Evolutionary conservation across 2,888 invertebrate species (phyloP), one percentile per base, ranked within the genome.

Genomic region (Monochamus alternatus): DNA sequence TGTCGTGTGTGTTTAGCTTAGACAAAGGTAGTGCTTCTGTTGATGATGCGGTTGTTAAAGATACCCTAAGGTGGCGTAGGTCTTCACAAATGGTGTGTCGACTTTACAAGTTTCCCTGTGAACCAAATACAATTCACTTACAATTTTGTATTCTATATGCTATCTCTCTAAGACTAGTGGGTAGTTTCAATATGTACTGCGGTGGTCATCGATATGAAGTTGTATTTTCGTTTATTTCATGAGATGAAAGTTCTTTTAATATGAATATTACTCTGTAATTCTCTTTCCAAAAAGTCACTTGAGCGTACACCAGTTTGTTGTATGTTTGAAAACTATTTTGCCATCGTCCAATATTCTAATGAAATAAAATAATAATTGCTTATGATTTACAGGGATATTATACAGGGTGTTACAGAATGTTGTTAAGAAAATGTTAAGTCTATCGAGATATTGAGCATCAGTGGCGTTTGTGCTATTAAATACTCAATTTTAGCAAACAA

Each of bases 41-140:
- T 75, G 63, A 65, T 64, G 71, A 66, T 70, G 66, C 52, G 47
- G 66, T 74, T 91, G 91, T 94, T 95, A 97, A 91, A 97, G 94
- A 90, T 97, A 97, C 90, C 97, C 97, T 90, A 97, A 93, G 85
- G 96, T 97, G 89, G 96, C 95, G 90, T 97, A 97, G 88, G 96
- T 97, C 93, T 97, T 97, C 90, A 96, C 96, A 92, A 96, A 97
- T 88, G 96, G 95, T 89, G 94, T 93, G 90, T 96, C 96, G 91
- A 94, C 94, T 90, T 94, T 94, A 91, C 95, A 95, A 89, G 93
- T 93, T 90, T 94, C 95, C 91, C 96, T 96, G 93, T 85, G 92
- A 93, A 90, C 88, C 87, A 90, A 89, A 89, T 43, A 52, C 52
- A 71, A 31, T 71, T 60, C 60, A 69, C 30, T 69, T 31, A 59